Percentiles rank a stretch among this genome's conserved stretches.
Evolutionary conservation across 2,113 vertebrate species (phyloP).

Genomic region (Ptychochromis oligacanthus): DNA sequence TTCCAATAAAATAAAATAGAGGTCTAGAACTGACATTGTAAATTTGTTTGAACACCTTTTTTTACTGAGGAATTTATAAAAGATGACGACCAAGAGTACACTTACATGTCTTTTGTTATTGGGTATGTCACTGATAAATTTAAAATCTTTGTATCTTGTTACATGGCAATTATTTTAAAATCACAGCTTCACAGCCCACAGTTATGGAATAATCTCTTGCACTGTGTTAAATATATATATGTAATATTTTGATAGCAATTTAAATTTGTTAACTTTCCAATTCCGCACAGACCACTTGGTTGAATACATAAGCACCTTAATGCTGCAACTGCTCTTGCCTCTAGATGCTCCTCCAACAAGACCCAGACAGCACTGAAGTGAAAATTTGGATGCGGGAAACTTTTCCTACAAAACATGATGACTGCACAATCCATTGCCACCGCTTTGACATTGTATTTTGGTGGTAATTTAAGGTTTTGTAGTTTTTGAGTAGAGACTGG

Average conservation of each 20-base stretch:
- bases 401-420: too few species aligned
- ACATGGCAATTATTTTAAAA: neutral
- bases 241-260: neutral
- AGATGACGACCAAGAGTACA: too few species aligned
- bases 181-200: neutral
- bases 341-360: neutral
- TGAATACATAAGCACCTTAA: neutral
- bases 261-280: accelerated
- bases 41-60: too few species aligned
- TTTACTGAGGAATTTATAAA: too few species aligned
- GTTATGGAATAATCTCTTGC: neutral
- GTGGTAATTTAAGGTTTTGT: accelerated
- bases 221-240: neutral
- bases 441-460: too few species aligned
- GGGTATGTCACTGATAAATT: too few species aligned
- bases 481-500: neutral
- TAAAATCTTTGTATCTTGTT: too few species aligned
- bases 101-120: too few species aligned
- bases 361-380: too few species aligned
- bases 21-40: too few species aligned
- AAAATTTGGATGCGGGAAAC: too few species aligned
- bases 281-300: neutral
- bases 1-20: neutral
- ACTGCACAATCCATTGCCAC: too few species aligned
- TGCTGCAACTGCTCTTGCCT: neutral